phyloP scores from a whole-genome alignment of 2,888 invertebrate species.

The Troides helena region DNA sequence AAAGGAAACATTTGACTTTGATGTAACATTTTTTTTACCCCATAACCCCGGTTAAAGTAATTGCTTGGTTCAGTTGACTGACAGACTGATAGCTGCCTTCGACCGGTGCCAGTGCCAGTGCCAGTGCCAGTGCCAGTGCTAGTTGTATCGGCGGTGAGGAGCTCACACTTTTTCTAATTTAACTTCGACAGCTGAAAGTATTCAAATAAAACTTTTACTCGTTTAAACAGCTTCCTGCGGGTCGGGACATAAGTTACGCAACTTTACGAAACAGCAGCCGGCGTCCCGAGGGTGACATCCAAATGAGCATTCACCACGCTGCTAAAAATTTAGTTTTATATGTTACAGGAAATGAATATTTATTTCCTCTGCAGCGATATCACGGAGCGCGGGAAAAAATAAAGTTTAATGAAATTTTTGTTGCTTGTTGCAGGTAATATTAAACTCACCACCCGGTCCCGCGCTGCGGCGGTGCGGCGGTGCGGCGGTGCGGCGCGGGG shows the following conservation, averaged over 20 bases:
- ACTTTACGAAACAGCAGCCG: conserved; percentile 22
- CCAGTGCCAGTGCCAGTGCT: too few species aligned
- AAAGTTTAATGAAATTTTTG: conserved; percentile 24
- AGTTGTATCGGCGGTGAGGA: too few species aligned
- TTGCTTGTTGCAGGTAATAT: conserved; percentile 29
- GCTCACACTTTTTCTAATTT: neutral
- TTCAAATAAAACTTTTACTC: conserved; percentile 24
- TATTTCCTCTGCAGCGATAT: conserved; percentile 19
- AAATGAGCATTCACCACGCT: conserved; percentile 10
- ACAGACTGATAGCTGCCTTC: too few species aligned
- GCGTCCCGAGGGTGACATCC: conserved; percentile 22
- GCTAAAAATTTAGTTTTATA: conserved; percentile 23
- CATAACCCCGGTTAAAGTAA: too few species aligned
- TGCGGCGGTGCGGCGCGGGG: neutral
- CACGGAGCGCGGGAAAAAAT: conserved; percentile 11
- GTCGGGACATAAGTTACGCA: conserved; percentile 24
- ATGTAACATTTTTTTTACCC: too few species aligned
- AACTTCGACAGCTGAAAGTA: conserved; percentile 17
- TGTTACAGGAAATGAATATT: conserved; percentile 23
- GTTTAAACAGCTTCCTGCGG: conserved; percentile 20
- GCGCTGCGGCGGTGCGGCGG: neutral
- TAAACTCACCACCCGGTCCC: conserved; percentile 1
- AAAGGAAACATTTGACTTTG: too few species aligned
- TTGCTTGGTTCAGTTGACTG: too few species aligned
- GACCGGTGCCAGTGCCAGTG: too few species aligned